phyloP scores from a whole-genome alignment of 2,888 invertebrate genomes.

The Rotaria sp. region DNA sequence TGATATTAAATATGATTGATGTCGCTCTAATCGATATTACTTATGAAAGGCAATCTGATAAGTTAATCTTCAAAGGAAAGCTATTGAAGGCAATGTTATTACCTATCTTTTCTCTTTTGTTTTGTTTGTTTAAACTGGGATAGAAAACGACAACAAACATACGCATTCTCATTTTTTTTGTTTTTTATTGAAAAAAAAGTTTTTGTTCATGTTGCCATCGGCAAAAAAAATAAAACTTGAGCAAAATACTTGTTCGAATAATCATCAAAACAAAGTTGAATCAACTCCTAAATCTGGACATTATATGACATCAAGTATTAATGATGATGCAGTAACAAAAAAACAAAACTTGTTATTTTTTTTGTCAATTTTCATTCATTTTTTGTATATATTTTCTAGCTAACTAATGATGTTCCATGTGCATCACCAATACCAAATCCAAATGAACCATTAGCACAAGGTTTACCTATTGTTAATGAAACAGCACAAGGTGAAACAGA shows the following conservation, averaged over 20 bases:
- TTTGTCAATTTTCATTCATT: neutral
- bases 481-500: constrained; percentile 15
- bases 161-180: too few relatives aligned
- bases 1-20: neutral
- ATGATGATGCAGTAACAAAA: neutral
- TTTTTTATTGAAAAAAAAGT: too few relatives aligned
- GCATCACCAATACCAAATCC: constrained; percentile 7
- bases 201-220: neutral
- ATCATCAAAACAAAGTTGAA: neutral
- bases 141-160: too few relatives aligned
- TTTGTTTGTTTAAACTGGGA: too few relatives aligned
- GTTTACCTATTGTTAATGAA: constrained; percentile 4
- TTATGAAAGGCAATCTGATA: neutral
- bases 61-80: neutral
- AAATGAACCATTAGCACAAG: neutral
- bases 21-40: neutral
- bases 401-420: neutral
- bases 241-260: too few relatives aligned
- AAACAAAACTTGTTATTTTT: neutral
- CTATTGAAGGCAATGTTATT: neutral
- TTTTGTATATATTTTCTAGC: neutral
- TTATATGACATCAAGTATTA: neutral
- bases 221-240: neutral
- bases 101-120: neutral
- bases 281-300: neutral